Evolutionary conservation across 2,888 invertebrate species (phyloP).

Genomic region (Exephanes ischioxanthus): DNA sequence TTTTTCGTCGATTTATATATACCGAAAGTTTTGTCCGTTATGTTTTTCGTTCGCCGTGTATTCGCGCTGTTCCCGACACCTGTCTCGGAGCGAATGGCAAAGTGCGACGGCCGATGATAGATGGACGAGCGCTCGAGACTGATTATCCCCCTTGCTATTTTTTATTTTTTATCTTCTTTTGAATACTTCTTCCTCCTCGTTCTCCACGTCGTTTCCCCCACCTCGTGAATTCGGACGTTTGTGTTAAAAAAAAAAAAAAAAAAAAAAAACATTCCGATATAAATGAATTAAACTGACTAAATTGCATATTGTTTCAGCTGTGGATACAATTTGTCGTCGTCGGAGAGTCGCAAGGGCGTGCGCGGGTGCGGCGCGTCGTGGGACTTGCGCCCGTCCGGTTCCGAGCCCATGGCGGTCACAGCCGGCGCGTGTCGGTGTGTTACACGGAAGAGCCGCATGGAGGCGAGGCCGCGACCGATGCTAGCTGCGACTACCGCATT

Average conservation of each 20-base stretch:
- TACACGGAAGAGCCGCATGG: background rate
- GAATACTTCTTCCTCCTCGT: background rate
- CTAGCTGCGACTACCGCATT: conserved; percentile 29
- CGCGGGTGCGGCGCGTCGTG: background rate
- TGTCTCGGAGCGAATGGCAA: conserved; percentile 53
- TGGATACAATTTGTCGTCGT: background rate
- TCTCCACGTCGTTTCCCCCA: background rate
- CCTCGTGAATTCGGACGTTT: conserved; percentile 26
- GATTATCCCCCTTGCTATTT: conserved; percentile 45
- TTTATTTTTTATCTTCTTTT: conserved; percentile 19
- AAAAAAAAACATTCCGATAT: background rate
- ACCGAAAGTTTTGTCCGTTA: conserved; percentile 31
- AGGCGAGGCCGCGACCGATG: conserved; percentile 24
- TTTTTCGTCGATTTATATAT: background rate
- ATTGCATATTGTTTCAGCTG: background rate
- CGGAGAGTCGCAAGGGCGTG: background rate
- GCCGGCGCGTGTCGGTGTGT: background rate
- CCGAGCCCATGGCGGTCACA: no score
- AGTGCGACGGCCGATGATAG: conserved; percentile 57
- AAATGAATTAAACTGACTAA: background rate
- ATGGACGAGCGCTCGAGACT: conserved; percentile 56
- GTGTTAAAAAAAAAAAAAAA: conserved; percentile 4
- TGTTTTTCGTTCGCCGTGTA: conserved; percentile 39
- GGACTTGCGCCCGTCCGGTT: background rate
- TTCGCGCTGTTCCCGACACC: conserved; percentile 51